phyloP scores from a whole-genome alignment of 2,888 invertebrate species.

The Agriopis marginaria region DNA sequence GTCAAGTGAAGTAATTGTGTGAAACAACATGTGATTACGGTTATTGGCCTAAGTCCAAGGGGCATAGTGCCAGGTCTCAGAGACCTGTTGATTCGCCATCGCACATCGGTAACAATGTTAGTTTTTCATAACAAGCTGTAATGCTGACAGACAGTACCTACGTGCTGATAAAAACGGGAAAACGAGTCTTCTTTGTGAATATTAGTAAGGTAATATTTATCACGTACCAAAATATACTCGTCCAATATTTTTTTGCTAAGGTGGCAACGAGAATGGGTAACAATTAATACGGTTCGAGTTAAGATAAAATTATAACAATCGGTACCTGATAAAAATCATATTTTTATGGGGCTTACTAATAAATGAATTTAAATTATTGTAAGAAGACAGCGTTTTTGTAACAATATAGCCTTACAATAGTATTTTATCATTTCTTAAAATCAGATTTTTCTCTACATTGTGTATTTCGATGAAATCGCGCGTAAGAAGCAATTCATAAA shows the following conservation, averaged over 20 bases:
- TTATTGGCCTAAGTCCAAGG: slow-evolving; percentile 71
- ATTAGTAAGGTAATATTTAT: background rate
- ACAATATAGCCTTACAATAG: background rate
- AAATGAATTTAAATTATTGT: background rate
- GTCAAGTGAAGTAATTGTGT: slow-evolving; percentile 61
- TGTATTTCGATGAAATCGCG: slow-evolving; percentile 31
- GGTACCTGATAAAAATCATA: no score
- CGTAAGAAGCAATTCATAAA: slow-evolving; percentile 26
- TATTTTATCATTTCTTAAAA: slow-evolving; percentile 5
- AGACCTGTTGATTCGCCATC: slow-evolving; percentile 74
- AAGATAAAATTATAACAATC: background rate
- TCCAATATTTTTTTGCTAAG: background rate
- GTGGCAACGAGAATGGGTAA: background rate
- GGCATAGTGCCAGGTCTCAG: slow-evolving; percentile 70
- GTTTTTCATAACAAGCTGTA: slow-evolving; percentile 20
- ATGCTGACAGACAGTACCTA: background rate
- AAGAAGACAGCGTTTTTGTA: background rate
- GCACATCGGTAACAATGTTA: slow-evolving; percentile 35
- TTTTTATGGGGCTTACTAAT: no score
- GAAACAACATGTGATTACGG: slow-evolving; percentile 65
- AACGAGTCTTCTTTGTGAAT: background rate
- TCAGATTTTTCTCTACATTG: slow-evolving; percentile 4
- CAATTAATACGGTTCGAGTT: no score
- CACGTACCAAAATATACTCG: background rate
- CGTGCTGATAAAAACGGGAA: background rate